These are phyloP conservation scores for Nicator chloris DNA, from an alignment of 2,113 vertebrate genomes.

Conservation along the genomic window DNA sequence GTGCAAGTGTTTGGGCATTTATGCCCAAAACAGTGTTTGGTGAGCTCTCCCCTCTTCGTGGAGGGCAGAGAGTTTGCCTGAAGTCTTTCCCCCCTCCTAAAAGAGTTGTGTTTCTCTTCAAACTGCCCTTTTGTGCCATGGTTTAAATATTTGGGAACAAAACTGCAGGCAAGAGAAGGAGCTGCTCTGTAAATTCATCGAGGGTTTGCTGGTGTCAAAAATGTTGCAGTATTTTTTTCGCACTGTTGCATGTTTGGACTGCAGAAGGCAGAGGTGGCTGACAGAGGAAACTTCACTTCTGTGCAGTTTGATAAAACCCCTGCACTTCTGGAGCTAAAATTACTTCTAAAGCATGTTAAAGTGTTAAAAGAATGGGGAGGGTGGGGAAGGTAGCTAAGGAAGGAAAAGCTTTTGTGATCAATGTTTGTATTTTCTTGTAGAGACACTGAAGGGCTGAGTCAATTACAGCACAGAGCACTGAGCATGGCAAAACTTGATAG, in stretches of 20 bases:
- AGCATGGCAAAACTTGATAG: background rate
- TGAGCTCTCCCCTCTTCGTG: background rate
- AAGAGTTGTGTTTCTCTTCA: background rate
- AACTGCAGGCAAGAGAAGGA: background rate
- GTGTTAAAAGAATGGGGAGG: background rate
- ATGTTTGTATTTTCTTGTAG: background rate
- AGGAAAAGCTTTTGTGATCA: background rate
- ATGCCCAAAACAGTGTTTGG: background rate
- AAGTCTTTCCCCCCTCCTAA: too few relatives aligned
- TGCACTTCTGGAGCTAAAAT: background rate
- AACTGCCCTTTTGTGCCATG: background rate
- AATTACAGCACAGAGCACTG: background rate
- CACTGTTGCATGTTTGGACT: background rate
- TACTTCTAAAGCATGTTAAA: background rate
- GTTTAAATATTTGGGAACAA: background rate
- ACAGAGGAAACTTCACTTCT: background rate
- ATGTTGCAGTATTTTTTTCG: background rate
- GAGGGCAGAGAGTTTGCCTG: background rate
- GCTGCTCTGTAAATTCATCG: background rate
- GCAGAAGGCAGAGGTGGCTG: background rate
- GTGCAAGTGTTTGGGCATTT: background rate
- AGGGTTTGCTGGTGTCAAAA: background rate
- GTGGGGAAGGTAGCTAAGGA: background rate
- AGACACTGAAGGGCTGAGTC: background rate
- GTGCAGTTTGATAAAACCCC: background rate